Evolutionary conservation across 2,113 vertebrate species (phyloP).

Genomic region (Hemiscyllium ocellatum): DNA sequence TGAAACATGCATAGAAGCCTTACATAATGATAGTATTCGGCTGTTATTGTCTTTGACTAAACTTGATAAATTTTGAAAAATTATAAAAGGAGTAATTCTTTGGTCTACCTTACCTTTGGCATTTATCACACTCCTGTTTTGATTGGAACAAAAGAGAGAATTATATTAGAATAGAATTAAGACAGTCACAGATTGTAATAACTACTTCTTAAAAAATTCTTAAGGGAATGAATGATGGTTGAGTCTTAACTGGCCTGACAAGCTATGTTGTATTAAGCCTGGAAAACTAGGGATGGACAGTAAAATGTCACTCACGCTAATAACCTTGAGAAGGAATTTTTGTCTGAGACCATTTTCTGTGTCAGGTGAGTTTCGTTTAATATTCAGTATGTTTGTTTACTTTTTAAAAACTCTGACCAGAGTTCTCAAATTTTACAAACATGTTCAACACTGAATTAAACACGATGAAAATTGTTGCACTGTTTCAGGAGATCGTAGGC

Average conservation of each 20-base stretch:
- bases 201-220: neutral
- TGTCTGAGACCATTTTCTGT: neutral
- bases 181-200: neutral
- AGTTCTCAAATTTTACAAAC: neutral
- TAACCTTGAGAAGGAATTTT: neutral
- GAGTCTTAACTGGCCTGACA: neutral
- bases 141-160: constrained; percentile 44
- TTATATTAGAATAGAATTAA: constrained; percentile 37
- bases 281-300: neutral
- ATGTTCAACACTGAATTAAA: neutral
- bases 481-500: neutral
- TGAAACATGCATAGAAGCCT: neutral
- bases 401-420: neutral
- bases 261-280: neutral
- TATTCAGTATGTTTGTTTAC: neutral
- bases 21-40: too few relatives aligned
- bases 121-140: constrained; percentile 91
- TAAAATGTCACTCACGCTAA: neutral
- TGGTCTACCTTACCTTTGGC: constrained; percentile 73
- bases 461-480: neutral
- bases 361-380: neutral
- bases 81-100: constrained; percentile 40
- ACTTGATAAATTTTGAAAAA: constrained; percentile 29
- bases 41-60: constrained; percentile 31
- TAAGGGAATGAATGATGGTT: neutral